Percentiles rank a stretch among this genome's conserved stretches.
Evolutionary conservation across 2,797 vertebrate species (phyloP).

Genomic region (Neoniphon sammara): DNA sequence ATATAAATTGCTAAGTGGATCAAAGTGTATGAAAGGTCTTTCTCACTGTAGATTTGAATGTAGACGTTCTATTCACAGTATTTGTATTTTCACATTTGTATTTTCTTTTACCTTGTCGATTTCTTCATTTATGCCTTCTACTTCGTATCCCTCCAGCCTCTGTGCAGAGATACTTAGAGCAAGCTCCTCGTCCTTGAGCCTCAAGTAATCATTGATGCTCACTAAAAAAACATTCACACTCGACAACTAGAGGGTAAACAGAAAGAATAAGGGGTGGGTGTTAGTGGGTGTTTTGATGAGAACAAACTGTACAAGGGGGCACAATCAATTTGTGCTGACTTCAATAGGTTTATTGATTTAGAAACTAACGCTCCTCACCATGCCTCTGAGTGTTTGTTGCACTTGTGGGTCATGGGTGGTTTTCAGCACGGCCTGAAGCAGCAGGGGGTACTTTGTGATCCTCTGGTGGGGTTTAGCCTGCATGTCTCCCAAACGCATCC

Average conservation of each 20-base stretch:
- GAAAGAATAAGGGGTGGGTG: neutral
- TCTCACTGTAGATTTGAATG: too few species aligned
- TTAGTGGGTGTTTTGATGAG: constrained; percentile 1
- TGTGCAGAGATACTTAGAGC: constrained; percentile 79
- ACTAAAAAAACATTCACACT: constrained; percentile 82
- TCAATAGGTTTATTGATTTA: neutral
- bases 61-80: too few species aligned
- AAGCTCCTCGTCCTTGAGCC: constrained; percentile 79
- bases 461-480: constrained; percentile 90
- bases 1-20: too few species aligned
- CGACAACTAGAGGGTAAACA: constrained; percentile 71
- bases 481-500: constrained; percentile 88
- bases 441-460: constrained; percentile 89
- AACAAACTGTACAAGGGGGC: neutral
- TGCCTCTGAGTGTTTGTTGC: constrained; percentile 73
- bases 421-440: constrained; percentile 86
- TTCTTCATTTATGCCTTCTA: constrained; percentile 86
- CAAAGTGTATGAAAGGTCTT: too few species aligned
- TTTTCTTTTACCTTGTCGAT: constrained; percentile 84
- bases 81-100: neutral
- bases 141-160: constrained; percentile 85
- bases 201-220: constrained; percentile 84
- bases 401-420: constrained; percentile 72
- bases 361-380: constrained; percentile 75
- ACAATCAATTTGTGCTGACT: neutral